phyloP scores from a whole-genome alignment of 2,888 invertebrate genomes.

The Cheilosia impressa region DNA sequence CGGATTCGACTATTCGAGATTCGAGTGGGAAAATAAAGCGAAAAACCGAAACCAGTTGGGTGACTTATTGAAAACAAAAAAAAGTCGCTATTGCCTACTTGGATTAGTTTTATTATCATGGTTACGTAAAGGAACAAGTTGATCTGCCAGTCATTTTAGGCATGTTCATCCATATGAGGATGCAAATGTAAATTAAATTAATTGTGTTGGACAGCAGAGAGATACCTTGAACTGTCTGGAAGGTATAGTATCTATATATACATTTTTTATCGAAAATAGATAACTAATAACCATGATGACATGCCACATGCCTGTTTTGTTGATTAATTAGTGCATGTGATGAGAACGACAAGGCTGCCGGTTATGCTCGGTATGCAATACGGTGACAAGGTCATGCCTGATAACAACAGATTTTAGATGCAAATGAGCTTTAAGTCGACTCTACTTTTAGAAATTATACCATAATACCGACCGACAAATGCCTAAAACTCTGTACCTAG shows the following conservation, averaged over 20 bases:
- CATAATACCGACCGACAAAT: too few species aligned
- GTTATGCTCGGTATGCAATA: not conserved
- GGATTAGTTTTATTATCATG: conserved; percentile 24
- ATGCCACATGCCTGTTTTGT: not conserved
- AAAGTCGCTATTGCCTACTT: conserved; percentile 31
- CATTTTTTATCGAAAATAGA: not conserved
- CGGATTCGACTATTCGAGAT: not conserved
- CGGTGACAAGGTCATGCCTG: too few species aligned
- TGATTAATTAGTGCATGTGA: not conserved
- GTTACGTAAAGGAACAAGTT: conserved; percentile 21
- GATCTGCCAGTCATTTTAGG: conserved; percentile 36
- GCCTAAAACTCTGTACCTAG: too few species aligned
- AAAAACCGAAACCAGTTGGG: conserved; percentile 40
- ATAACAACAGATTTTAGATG: too few species aligned
- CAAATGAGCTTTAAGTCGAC: too few species aligned
- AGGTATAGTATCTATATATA: not conserved
- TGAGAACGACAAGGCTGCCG: not conserved
- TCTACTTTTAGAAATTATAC: too few species aligned
- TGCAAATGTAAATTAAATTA: not conserved
- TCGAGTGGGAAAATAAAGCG: conserved; percentile 17
- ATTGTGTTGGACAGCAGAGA: not conserved
- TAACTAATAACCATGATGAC: not conserved
- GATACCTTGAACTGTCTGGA: conserved; percentile 22
- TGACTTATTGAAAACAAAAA: conserved; percentile 31
- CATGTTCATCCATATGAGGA: not conserved